These are phyloP conservation scores for Caranx melampygus DNA, from an alignment of 2,113 vertebrate genomes.

Conservation along the genomic window DNA sequence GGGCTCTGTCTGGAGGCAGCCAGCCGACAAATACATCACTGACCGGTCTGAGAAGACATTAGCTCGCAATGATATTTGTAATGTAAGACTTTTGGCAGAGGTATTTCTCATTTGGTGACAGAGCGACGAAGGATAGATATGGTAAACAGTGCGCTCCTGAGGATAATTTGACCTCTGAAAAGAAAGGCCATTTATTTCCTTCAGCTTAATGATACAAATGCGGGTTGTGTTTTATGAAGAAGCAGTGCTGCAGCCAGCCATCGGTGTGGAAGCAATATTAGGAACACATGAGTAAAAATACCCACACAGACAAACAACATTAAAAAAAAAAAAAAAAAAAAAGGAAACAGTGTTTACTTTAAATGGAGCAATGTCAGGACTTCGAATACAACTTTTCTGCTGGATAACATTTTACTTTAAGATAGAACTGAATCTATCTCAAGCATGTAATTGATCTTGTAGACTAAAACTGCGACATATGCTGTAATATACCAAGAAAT, in stretches of 20 bases:
- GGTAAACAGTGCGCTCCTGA: constrained; percentile 65
- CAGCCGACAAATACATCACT: constrained; percentile 65
- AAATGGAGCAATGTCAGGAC: neutral
- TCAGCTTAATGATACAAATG: constrained; percentile 55
- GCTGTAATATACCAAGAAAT: neutral
- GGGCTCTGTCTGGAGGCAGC: constrained; percentile 51
- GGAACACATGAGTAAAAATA: constrained; percentile 4
- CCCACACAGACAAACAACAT: constrained; percentile 9
- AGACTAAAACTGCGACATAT: neutral
- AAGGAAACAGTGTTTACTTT: constrained; percentile 20
- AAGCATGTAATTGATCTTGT: constrained; percentile 9
- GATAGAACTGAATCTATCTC: neutral
- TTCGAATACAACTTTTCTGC: neutral
- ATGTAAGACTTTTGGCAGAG: constrained; percentile 51
- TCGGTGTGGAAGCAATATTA: constrained; percentile 21
- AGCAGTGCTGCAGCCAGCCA: neutral
- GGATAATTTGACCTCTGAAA: constrained; percentile 63
- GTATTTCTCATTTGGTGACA: constrained; percentile 60
- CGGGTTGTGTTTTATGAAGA: constrained; percentile 43
- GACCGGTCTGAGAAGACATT: constrained; percentile 63
- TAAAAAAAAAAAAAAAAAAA: neutral
- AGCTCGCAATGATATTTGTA: constrained; percentile 57
- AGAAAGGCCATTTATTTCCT: constrained; percentile 52
- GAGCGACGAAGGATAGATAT: constrained; percentile 50
- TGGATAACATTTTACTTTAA: neutral